Conservation (phyloP, 2,888 invertebrate genomes). For the Mechanitis mazaeus region DNA sequence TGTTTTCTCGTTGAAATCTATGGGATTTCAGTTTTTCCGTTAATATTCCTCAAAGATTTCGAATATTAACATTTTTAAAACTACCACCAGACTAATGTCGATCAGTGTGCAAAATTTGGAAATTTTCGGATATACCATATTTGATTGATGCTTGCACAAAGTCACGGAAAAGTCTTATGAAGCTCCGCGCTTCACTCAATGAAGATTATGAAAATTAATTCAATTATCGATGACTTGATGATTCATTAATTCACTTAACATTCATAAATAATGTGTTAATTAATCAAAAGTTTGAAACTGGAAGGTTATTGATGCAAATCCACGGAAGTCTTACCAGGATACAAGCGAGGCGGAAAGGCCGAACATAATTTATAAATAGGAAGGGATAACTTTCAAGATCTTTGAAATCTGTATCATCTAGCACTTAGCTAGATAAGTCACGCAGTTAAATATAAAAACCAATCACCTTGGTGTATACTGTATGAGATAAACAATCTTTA, state of each 20-base stretch:
- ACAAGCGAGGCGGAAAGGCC: slow-evolving; percentile 27
- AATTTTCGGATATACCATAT: no score
- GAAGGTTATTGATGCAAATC: slow-evolving; percentile 19
- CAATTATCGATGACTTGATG: neutral
- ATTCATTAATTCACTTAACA: neutral
- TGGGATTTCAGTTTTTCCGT: no score
- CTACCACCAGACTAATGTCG: no score
- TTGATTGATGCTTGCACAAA: no score
- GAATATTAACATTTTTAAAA: no score
- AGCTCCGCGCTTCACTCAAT: no score
- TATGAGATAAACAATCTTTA: slow-evolving; percentile 45
- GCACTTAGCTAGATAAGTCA: slow-evolving; percentile 47
- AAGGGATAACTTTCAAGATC: slow-evolving; percentile 28
- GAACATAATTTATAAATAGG: slow-evolving; percentile 26
- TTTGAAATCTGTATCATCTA: slow-evolving; percentile 32
- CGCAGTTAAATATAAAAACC: slow-evolving; percentile 51
- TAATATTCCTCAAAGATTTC: no score
- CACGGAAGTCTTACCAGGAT: slow-evolving; percentile 26
- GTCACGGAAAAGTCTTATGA: no score
- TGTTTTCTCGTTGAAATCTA: no score
- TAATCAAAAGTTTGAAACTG: slow-evolving; percentile 3
- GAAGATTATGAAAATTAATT: no score
- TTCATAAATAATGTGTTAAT: neutral
- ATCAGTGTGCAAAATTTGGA: no score
- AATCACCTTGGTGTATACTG: slow-evolving; percentile 35